Base-by-base conservation (phyloP, 1,140 invertebrate genomes). In the Achroia grisella region DNA sequence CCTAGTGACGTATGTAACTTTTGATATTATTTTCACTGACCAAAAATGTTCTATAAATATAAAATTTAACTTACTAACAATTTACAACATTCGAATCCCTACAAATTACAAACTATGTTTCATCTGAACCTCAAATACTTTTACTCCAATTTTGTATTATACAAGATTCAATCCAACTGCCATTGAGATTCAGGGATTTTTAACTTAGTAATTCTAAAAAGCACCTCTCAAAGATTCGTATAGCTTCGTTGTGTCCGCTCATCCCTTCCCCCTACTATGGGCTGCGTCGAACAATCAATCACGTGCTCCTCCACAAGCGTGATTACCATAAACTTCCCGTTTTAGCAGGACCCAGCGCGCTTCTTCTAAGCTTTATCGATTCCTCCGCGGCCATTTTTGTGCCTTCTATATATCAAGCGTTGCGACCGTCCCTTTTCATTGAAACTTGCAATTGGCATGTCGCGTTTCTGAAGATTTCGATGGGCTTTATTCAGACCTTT, bases 321-420 rank as follows among this genome's bases (percentile, higher is more conserved):
- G 74, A 84, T 82, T 84, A 80, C 74, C 80, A 82, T 82, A 84
- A 84, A 84, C 70, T 81, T 73, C 62, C 64, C 74, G 69, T 77
- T 81, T 78, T 74, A 74, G 57, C 65, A 68, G 67, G 60, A 76
- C 73, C 73, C 72, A 62, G 51, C 56, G 56, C 56, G 56, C 62
- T 70, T 71, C 69, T 70, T 75, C 75, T 74, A 65, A 77, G 70
- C 68, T 68, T 68, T 75, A 79, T 81, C 71, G 75, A 83, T 80
- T 70, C 57, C 2, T 23, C 17, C 2, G 17, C 17, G 56, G 40
- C 71, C 63, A 76, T 77, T 80, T 79, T 79, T 71, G 62, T 58
- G 57, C 62, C 60, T 69, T 56, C 68, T 71, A 72, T 75, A 75
- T 69, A 77, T 75, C 73, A 73, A 65, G 49, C 49, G 47, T 50